These are phyloP conservation scores for Nomada ruficornis DNA, from an alignment of 2,888 invertebrate species.

Conservation along the genomic window DNA sequence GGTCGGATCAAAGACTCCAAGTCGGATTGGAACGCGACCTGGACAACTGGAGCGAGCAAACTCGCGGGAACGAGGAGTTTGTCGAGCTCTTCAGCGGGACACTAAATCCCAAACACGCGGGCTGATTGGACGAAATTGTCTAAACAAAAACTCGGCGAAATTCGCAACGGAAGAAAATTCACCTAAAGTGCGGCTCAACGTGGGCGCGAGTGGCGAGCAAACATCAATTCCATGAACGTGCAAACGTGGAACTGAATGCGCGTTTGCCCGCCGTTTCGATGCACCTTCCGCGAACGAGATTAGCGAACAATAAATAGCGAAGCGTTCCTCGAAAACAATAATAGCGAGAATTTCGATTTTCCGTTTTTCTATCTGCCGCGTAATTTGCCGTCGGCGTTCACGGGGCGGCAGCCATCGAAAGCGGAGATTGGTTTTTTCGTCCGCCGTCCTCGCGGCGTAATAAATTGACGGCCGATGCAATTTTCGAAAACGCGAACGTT, in stretches of 20 bases:
- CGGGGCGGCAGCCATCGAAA: not conserved
- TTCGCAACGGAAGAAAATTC: not conserved
- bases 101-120: not conserved
- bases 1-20: not conserved
- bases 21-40: not conserved
- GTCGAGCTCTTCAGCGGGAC: not conserved
- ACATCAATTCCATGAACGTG: constrained; percentile 40
- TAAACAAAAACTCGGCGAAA: not conserved
- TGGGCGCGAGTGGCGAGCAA: constrained; percentile 8
- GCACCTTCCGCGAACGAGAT: not conserved
- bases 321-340: constrained; percentile 14
- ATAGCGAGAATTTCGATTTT: no score
- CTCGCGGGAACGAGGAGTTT: not conserved
- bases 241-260: constrained; percentile 33
- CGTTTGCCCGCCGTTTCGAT: constrained; percentile 9
- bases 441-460: not conserved
- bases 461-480: constrained; percentile 18
- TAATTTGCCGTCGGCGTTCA: no score
- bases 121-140: not conserved
- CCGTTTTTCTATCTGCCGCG: no score
- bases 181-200: not conserved
- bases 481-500: not conserved
- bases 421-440: constrained; percentile 22
- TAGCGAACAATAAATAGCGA: constrained; percentile 32
- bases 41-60: no score